Base-by-base conservation (phyloP, 2,888 invertebrate genomes). In the Lithophane leautieri region DNA sequence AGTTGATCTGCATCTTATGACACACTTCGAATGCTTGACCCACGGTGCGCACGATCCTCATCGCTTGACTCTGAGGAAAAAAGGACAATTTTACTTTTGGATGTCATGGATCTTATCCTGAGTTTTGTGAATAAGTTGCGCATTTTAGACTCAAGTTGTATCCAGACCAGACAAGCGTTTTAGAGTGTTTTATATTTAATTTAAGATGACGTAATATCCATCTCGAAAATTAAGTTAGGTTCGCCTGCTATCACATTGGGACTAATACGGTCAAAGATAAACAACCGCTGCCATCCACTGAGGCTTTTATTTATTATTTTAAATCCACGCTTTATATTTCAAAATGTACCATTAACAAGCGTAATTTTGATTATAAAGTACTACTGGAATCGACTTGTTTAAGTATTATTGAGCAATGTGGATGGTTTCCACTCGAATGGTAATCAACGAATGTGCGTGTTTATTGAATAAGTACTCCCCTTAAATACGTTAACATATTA, bases 21-120 rank as follows among this genome's bases (percentile, higher is more conserved):
- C 99, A 99, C 94, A 99, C 99, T 96, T 99, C 99, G 96, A 99
- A 99, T 56, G 99, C 99, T 96, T 99, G 99, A 66, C 99, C 99
- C 87, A 99, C 99, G 12, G 99, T 99, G 91, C 99, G 98, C 81
- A 99, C 99, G 89, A 99, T 99, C 89, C 98, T 97, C 99, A 99
- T 99, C 52, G 99, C 99, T 97, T 99, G 99, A 95, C 98, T 99
- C 99, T 99, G 97, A 4, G 12, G 25, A 77, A 77, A 73, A 60
- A 14, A 47, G 0, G 11, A 16, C 25, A n/a, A 52, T 74, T n/a
- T 34, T 14, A 61, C 19, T 28, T 22, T 7, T 34, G 11, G 16
- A 2, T 11, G 28, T 25, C 60, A 54, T 25, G 12, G 7, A 70
- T 76, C 11, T 25, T 47, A 54, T 47, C 12, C 40, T 40, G 40